Evolutionary conservation across 2,797 vertebrate genomes (phyloP).

Genomic region (Chloroceryle amazona): DNA sequence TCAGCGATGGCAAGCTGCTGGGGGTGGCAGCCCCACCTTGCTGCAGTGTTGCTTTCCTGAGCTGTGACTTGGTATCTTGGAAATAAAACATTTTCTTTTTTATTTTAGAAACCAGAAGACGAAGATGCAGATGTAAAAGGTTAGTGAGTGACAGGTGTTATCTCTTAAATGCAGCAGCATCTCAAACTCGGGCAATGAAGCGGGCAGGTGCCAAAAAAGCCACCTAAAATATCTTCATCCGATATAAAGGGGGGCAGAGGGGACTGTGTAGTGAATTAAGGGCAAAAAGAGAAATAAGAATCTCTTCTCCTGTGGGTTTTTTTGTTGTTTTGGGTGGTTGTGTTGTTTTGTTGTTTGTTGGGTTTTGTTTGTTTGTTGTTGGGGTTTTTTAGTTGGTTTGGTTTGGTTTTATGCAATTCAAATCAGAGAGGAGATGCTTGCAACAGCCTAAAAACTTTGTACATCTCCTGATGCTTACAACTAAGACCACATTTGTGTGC

Average conservation of each 20-base stretch:
- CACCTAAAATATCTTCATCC: not conserved
- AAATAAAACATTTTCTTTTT: not conserved
- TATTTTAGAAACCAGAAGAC: constrained; percentile 27
- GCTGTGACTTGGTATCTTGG: not conserved
- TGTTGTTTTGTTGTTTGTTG: too few species aligned
- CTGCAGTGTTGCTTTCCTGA: not conserved
- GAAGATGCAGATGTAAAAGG: constrained; percentile 69
- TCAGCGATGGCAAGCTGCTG: not conserved
- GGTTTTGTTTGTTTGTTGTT: too few species aligned
- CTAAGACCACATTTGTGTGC: accelerated
- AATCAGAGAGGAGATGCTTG: not conserved
- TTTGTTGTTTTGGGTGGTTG: too few species aligned
- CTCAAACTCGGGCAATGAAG: not conserved
- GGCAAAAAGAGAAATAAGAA: accelerated
- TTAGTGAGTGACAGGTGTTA: not conserved
- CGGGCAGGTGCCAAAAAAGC: not conserved
- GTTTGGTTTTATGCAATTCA: not conserved
- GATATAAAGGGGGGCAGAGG: accelerated
- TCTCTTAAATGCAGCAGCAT: not conserved
- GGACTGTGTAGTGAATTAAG: not conserved
- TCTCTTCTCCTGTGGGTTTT: not conserved
- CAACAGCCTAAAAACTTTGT: not conserved
- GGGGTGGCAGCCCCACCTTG: not conserved
- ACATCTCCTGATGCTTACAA: not conserved
- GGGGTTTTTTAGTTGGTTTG: not conserved